Percentiles rank a stretch among this genome's conserved stretches.
Conservation (phyloP, 1,140 invertebrate genomes). For the Cyphomyrmex costatus region DNA sequence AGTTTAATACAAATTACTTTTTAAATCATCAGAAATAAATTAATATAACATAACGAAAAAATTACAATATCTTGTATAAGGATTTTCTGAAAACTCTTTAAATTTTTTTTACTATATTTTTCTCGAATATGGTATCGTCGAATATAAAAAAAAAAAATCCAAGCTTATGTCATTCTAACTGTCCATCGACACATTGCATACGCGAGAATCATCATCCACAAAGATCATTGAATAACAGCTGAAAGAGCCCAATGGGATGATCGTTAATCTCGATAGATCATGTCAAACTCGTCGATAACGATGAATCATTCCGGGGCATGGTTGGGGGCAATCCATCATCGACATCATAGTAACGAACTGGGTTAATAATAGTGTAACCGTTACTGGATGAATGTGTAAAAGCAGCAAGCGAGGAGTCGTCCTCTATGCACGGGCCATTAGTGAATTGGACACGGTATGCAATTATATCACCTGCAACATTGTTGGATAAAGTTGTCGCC, state of each 20-base stretch:
- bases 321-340: conserved; percentile 68
- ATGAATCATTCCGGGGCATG: conserved; percentile 56
- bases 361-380: conserved; percentile 69
- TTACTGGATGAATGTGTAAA: conserved; percentile 61
- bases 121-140: not conserved
- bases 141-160: not conserved
- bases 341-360: conserved; percentile 64
- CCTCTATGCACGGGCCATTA: conserved; percentile 62
- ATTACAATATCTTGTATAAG: too few species aligned
- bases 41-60: too few species aligned
- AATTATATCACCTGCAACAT: conserved; percentile 29
- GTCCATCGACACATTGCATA: not conserved
- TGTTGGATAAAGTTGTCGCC: conserved; percentile 24
- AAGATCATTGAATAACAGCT: conserved; percentile 27
- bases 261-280: conserved; percentile 59
- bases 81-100: too few species aligned
- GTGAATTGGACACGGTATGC: conserved; percentile 68
- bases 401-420: conserved; percentile 44
- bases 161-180: not conserved
- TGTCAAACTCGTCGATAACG: conserved; percentile 47
- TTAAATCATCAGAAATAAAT: too few species aligned
- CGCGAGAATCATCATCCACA: conserved; percentile 6
- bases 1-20: too few species aligned
- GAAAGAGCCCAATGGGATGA: conserved; percentile 45
- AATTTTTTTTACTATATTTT: too few species aligned